Evolutionary conservation across 2,888 invertebrate genomes (phyloP), one percentile per base, ranked within the genome.

Genomic region (Andrena flavipes): DNA sequence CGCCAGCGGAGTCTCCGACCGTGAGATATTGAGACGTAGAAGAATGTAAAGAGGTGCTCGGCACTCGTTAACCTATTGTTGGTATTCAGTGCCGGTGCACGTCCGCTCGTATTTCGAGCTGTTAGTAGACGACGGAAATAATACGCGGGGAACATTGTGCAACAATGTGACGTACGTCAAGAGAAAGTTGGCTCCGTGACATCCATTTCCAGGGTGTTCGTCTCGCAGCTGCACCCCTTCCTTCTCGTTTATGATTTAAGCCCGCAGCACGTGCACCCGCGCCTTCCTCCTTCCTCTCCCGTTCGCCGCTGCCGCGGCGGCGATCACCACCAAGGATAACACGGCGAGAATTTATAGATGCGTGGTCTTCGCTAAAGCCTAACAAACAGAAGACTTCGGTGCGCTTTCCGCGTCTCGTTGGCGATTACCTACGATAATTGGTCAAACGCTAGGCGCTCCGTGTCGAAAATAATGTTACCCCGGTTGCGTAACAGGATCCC

Each of bases 191-290:
- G 64, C 56, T 68, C 67, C 35, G 76, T 35, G 56, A 81, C 69
- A 73, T 84, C 26, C 76, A 73, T 70, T 81, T 84, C 70, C 60
- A 62, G 51, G 68, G 54, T 76, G 76, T 76, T 84, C 75, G 63
- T 76, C 51, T 76, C 59, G 75, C 59, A 68, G 23, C 42, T 35
- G 51, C 75, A 65, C 35, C 76, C 51, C 64, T 63, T 76, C 79
- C 76, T 74, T 68, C 63, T 51, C 72, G 67, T 80, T 81, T 82
- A 84, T 87, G 84, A 89, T 84, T 80, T 84, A 80, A 84, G 63
- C 72, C 67, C 54, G 59, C 26, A 80, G 63, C 84, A 81, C 51
- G 79, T 87, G 85, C 80, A 72, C 64, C 20, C 60, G 63, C 65
- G 73, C 35, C 60, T 63, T 70, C 73, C 33, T 63, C 33, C 54